phyloP scores from a whole-genome alignment of 2,113 vertebrate species.

The Pristiophorus japonicus region DNA sequence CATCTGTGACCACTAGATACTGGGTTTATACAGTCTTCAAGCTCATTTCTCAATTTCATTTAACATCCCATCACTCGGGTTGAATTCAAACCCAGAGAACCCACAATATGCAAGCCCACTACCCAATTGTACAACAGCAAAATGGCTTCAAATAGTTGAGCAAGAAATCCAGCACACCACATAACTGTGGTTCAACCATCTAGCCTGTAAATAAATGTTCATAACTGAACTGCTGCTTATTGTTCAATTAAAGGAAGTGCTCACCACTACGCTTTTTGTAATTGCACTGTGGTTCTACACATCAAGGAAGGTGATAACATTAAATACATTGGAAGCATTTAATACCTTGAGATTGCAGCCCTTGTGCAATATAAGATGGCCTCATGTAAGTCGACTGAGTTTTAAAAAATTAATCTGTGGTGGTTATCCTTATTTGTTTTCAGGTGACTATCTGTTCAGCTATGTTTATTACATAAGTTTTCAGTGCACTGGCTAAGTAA shows the following conservation, averaged over 20 bases:
- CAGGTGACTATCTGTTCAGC: not conserved
- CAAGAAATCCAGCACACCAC: constrained; percentile 21
- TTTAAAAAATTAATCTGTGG: not conserved
- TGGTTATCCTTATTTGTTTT: not conserved
- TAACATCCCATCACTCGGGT: not conserved
- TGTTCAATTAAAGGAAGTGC: constrained; percentile 28
- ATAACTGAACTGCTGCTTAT: not conserved
- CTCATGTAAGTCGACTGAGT: not conserved
- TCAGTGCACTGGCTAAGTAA: not conserved
- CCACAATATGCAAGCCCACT: not conserved
- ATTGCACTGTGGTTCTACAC: constrained; percentile 2
- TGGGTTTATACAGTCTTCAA: not conserved
- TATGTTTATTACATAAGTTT: not conserved
- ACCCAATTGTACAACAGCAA: not conserved
- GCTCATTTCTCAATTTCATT: not conserved
- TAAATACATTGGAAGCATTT: not conserved
- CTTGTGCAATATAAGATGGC: not conserved
- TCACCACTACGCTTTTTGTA: constrained; percentile 13
- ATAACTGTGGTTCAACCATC: constrained; percentile 9
- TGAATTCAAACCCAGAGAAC: not conserved
- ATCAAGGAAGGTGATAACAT: not conserved
- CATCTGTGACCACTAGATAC: not conserved
- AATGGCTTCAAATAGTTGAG: not conserved
- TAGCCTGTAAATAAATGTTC: not conserved
- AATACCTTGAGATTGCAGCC: not conserved